Percentiles rank a stretch among this genome's conserved stretches.
Evolutionary conservation across 2,888 invertebrate species (phyloP).

Genomic region (Ceraclea dissimilis): DNA sequence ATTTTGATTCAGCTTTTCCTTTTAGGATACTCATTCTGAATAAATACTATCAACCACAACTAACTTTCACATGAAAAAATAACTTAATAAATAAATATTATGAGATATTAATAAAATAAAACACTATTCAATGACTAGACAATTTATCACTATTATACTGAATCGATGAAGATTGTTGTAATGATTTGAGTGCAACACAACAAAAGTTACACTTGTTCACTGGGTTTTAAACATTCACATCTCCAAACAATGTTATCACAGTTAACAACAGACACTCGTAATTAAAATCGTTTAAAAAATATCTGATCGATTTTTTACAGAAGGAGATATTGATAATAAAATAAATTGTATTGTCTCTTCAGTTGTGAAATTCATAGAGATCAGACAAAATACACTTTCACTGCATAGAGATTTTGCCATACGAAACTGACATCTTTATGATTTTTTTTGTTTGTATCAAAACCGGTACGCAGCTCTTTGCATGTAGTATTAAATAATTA

Average conservation of each 20-base stretch:
- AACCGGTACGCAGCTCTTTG: too few species aligned
- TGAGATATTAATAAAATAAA: not conserved
- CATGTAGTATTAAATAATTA: too few species aligned
- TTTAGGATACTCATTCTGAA: constrained; percentile 31
- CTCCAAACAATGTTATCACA: not conserved
- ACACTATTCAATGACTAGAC: not conserved
- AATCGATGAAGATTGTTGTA: not conserved
- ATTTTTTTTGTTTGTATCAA: too few species aligned
- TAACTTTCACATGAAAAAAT: not conserved
- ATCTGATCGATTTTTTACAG: not conserved
- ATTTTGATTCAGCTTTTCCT: constrained; percentile 33
- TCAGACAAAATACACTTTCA: too few species aligned
- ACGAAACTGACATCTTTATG: too few species aligned
- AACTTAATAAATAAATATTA: not conserved
- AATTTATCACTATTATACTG: not conserved
- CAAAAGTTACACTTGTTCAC: not conserved
- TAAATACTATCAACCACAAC: too few species aligned
- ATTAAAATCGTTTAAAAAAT: not conserved
- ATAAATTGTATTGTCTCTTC: too few species aligned
- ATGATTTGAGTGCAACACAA: too few species aligned
- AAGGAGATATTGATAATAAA: too few species aligned
- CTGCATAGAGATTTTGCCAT: too few species aligned
- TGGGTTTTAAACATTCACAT: not conserved
- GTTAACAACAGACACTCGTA: not conserved
- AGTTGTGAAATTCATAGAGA: too few species aligned